Percentiles rank a stretch among this genome's conserved stretches.
Conservation (phyloP, 1,140 invertebrate genomes). For the Hyles vespertilio region DNA sequence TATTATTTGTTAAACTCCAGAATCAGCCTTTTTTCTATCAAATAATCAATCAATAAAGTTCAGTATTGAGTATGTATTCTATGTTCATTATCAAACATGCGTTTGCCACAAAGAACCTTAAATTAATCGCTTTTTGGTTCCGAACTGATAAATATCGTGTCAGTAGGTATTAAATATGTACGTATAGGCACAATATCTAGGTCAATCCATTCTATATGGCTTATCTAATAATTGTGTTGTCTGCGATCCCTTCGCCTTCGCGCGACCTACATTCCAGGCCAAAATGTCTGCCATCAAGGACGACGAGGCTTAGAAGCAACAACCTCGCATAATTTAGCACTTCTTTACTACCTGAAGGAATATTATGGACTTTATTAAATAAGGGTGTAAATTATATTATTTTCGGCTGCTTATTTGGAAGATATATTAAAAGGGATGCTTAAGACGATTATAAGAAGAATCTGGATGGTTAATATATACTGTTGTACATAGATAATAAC, state of each 20-base stretch:
- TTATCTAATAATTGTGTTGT: conserved; percentile 6
- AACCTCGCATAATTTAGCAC: background rate
- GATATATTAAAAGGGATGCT: too few species aligned
- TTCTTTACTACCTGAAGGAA: background rate
- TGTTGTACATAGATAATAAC: too few species aligned
- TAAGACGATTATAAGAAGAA: too few species aligned
- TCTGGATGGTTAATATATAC: too few species aligned
- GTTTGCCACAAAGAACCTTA: too few species aligned
- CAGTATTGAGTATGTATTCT: too few species aligned
- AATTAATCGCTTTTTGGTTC: too few species aligned
- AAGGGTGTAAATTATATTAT: background rate
- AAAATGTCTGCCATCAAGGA: conserved; percentile 31
- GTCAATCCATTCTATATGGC: conserved; percentile 22
- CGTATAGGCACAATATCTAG: conserved; percentile 13
- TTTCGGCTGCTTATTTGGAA: too few species aligned
- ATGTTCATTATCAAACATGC: too few species aligned
- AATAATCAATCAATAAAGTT: too few species aligned
- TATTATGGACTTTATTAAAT: conserved; percentile 6
- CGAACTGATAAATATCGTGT: background rate
- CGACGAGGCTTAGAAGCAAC: conserved; percentile 7
- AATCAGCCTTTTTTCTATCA: too few species aligned
- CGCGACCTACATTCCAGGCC: conserved; percentile 40
- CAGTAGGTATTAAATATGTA: background rate
- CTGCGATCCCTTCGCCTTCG: conserved; percentile 27
- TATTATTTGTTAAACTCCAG: too few species aligned